Conservation (phyloP, 2,113 vertebrate genomes). For the Channa argus region DNA sequence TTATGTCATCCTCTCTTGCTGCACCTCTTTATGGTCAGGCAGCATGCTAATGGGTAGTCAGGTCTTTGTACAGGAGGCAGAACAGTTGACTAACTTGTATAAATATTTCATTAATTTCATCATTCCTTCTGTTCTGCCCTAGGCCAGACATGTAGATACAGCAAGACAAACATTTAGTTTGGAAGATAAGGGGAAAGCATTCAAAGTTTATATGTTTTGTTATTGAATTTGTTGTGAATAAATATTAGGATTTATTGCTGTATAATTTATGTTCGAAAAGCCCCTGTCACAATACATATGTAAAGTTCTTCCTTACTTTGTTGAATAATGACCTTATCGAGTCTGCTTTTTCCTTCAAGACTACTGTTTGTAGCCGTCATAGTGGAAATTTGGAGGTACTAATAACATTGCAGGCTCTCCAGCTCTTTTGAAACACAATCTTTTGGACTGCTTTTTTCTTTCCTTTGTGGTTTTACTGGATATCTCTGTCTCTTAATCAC, state of each 20-base stretch:
- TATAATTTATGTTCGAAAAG: conserved; percentile 80
- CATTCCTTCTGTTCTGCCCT: conserved; percentile 63
- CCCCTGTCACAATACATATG: conserved; percentile 78
- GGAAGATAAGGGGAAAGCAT: conserved; percentile 80
- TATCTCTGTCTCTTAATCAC: conserved; percentile 23
- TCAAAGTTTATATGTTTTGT: conserved; percentile 81
- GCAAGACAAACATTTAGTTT: conserved; percentile 83
- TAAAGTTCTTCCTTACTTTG: conserved; percentile 74
- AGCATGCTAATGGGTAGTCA: conserved; percentile 55
- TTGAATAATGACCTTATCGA: conserved; percentile 80
- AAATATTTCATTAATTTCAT: conserved; percentile 70
- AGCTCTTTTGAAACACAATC: conserved; percentile 62
- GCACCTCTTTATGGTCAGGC: conserved; percentile 64
- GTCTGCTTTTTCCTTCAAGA: conserved; percentile 77
- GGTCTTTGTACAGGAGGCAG: conserved; percentile 54
- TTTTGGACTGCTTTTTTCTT: conserved; percentile 34
- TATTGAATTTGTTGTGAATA: conserved; percentile 68
- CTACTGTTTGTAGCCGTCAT: conserved; percentile 79
- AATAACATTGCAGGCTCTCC: conserved; percentile 64
- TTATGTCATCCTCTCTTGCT: conserved; percentile 69
- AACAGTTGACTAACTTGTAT: conserved; percentile 67
- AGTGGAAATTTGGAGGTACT: conserved; percentile 62
- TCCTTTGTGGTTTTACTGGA: conserved; percentile 22
- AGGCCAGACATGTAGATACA: conserved; percentile 68
- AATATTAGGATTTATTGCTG: conserved; percentile 76